phyloP scores from a whole-genome alignment of 23 tunicate genomes.

The Aplidium turbinatum region DNA sequence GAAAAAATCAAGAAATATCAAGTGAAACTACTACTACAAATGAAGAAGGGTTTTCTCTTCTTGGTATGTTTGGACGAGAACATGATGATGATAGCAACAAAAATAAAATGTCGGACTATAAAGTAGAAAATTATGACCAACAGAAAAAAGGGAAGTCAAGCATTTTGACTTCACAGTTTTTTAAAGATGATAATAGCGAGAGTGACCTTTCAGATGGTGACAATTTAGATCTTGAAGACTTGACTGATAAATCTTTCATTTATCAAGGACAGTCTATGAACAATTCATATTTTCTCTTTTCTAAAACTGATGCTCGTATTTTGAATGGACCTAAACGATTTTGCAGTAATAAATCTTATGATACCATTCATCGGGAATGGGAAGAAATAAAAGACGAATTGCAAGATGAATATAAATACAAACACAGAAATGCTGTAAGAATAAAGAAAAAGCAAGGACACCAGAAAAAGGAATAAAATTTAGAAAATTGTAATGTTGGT shows the following conservation, averaged over 20 bases:
- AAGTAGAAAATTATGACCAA: neutral
- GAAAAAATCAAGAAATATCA: neutral
- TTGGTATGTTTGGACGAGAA: conserved; percentile 17
- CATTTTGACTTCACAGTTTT: neutral
- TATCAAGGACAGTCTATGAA: too few species aligned
- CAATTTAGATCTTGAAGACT: too few species aligned
- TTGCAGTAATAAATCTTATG: neutral
- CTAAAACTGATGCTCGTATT: conserved; percentile 5
- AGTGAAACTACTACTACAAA: neutral
- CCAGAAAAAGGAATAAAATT: neutral
- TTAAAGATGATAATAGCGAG: conserved; percentile 6
- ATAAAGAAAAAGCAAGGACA: too few species aligned
- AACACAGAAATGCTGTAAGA: neutral
- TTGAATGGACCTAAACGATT: neutral
- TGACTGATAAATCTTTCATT: too few species aligned
- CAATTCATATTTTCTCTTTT: conserved; percentile 9
- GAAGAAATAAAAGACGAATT: neutral
- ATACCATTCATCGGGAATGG: neutral
- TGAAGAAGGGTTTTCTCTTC: conserved; percentile 1
- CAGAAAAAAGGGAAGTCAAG: neutral
- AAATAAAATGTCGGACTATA: neutral
- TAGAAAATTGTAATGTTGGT: neutral
- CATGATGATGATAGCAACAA: neutral
- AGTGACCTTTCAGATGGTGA: neutral
- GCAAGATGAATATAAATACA: neutral